A percentile compares a stretch with the other conserved stretches of the same genome.
Evolutionary conservation across 2,113 vertebrate genomes (phyloP).

Genomic region (Hirundichthys speculiger): DNA sequence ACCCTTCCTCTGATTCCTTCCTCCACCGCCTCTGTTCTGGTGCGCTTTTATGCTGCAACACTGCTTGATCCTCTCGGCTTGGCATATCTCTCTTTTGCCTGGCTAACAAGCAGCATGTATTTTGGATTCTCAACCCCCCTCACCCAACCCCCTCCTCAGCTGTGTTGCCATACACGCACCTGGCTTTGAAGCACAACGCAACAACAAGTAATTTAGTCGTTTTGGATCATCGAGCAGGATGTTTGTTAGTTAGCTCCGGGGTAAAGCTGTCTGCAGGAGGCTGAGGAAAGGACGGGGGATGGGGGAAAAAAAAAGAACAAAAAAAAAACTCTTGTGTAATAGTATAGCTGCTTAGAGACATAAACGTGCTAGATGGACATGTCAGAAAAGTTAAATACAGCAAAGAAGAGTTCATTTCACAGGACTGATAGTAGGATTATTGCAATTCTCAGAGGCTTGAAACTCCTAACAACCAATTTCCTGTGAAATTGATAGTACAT

Average conservation of each 20-base stretch:
- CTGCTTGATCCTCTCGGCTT: slow-evolving; percentile 40
- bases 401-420: slow-evolving; percentile 1
- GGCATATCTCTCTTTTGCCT: slow-evolving; percentile 1
- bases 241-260: slow-evolving; percentile 61
- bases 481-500: slow-evolving; percentile 13
- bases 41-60: slow-evolving; percentile 28
- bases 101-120: slow-evolving; percentile 59
- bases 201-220: slow-evolving; percentile 66
- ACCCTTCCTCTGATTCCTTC: neutral
- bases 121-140: slow-evolving; percentile 19
- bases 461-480: slow-evolving; percentile 10
- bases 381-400: slow-evolving; percentile 16
- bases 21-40: neutral
- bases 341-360: slow-evolving; percentile 5
- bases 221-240: slow-evolving; percentile 56
- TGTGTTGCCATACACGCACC: slow-evolving; percentile 48
- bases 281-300: neutral
- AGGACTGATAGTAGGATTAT: slow-evolving; percentile 23
- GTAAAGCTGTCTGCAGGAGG: slow-evolving; percentile 49
- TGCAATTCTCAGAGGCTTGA: slow-evolving; percentile 14
- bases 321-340: slow-evolving; percentile 10
- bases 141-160: slow-evolving; percentile 5
- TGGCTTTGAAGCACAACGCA: slow-evolving; percentile 55
- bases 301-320: neutral
- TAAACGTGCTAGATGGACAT: slow-evolving; percentile 16